phyloP scores from a whole-genome alignment of 2,888 invertebrate species.

The Melanchra persicariae region DNA sequence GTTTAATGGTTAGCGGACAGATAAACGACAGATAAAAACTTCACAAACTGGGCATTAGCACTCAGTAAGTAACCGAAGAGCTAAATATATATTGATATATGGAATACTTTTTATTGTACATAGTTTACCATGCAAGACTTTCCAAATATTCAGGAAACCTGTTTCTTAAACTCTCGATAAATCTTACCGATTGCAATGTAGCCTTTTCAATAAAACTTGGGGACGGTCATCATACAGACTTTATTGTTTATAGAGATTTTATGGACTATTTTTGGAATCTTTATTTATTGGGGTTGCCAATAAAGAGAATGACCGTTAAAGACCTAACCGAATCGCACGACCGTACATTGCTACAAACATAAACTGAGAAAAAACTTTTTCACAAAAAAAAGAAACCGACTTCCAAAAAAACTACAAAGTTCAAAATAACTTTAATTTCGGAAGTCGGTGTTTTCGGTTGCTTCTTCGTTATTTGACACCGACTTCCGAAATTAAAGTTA shows the following conservation, averaged over 20 bases:
- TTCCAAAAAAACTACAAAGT: no score
- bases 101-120: neutral
- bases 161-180: neutral
- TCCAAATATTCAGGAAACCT: neutral
- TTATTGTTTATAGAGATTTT: slow-evolving; percentile 1
- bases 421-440: no score
- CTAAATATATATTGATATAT: no score
- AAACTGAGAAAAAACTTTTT: no score
- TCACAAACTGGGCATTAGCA: no score
- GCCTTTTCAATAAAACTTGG: slow-evolving; percentile 6
- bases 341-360: neutral
- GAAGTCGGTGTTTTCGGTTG: no score
- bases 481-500: no score
- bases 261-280: slow-evolving; percentile 11
- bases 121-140: neutral
- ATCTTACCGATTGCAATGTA: neutral
- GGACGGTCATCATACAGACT: neutral
- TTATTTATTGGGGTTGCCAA: slow-evolving; percentile 31
- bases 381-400: no score
- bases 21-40: no score
- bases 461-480: no score
- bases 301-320: slow-evolving; percentile 24
- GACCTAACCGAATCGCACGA: neutral
- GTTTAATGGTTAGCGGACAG: no score
- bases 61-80: no score